A percentile compares a stretch with the other conserved stretches of the same genome.
phyloP scores from a whole-genome alignment of 1,140 invertebrate genomes.

The Anastatus disparis region DNA sequence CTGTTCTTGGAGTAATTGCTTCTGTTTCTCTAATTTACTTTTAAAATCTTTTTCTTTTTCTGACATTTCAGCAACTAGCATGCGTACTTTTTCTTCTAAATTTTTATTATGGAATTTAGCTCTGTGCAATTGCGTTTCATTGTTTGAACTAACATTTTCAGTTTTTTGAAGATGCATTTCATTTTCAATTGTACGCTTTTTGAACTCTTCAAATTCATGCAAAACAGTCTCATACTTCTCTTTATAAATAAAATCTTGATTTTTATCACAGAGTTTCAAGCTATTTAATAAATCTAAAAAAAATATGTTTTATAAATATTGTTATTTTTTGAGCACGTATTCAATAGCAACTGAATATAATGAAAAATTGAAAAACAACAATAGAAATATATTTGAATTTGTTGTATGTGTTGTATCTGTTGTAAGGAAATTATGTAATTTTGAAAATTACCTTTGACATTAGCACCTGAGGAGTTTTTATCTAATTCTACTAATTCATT shows the following conservation, averaged over 20 bases:
- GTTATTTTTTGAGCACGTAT: conserved; percentile 3
- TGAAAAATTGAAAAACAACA: too few species aligned
- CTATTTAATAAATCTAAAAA: conserved; percentile 54
- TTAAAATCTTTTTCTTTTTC: conserved; percentile 70
- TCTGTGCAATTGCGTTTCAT: conserved; percentile 62
- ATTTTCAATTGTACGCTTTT: conserved; percentile 44
- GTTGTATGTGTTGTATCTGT: conserved; percentile 11
- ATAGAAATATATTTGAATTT: too few species aligned
- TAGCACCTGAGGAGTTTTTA: conserved; percentile 50
- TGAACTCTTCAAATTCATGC: conserved; percentile 65
- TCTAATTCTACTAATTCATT: conserved; percentile 55
- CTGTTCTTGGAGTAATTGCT: conserved; percentile 69
- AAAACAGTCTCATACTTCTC: conserved; percentile 66
- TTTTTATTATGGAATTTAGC: conserved; percentile 72
- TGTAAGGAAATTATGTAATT: too few species aligned
- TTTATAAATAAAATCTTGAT: conserved; percentile 59
- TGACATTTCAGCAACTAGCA: conserved; percentile 71
- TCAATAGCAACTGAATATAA: conserved; percentile 35
- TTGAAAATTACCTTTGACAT: conserved; percentile 54
- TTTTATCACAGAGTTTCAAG: conserved; percentile 51
- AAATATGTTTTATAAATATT: not conserved
- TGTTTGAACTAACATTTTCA: conserved; percentile 48
- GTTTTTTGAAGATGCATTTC: conserved; percentile 43
- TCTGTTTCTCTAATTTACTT: conserved; percentile 65
- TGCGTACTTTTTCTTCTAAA: conserved; percentile 74